These are phyloP conservation scores for Melanotaenia duboulayi DNA, from an alignment of 2,113 vertebrate genomes.

Conservation along the genomic window DNA sequence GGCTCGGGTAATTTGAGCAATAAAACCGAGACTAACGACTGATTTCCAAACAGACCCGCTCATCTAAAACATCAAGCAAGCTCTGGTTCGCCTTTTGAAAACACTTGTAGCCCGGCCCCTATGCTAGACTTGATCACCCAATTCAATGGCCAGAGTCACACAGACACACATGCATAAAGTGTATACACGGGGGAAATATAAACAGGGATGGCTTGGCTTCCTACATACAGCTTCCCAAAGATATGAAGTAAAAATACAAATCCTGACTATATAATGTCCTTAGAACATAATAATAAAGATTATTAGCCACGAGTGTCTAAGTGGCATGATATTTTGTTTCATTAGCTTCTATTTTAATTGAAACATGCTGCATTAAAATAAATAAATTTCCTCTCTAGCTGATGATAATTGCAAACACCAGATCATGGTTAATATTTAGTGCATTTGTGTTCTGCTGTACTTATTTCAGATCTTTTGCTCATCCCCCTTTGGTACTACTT, in stretches of 20 bases:
- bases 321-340: constrained; percentile 19
- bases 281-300: constrained; percentile 39
- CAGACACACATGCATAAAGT: neutral
- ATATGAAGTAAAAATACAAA: constrained; percentile 30
- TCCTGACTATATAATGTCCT: constrained; percentile 20
- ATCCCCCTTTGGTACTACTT: constrained; percentile 43
- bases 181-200: constrained; percentile 28
- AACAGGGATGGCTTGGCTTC: constrained; percentile 7
- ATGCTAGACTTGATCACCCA: neutral
- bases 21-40: constrained; percentile 88
- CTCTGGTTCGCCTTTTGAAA: constrained; percentile 36
- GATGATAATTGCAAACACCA: constrained; percentile 36
- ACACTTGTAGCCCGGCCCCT: constrained; percentile 15
- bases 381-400: constrained; percentile 41
- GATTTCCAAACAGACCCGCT: constrained; percentile 87
- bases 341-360: constrained; percentile 31
- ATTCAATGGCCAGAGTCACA: constrained; percentile 2
- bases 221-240: constrained; percentile 23
- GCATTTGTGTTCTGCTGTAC: constrained; percentile 13
- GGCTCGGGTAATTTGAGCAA: constrained; percentile 88
- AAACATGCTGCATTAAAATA: constrained; percentile 35
- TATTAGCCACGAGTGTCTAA: constrained; percentile 39
- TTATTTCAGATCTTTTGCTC: constrained; percentile 31
- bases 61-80: constrained; percentile 83
- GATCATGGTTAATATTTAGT: constrained; percentile 33